phyloP scores from a whole-genome alignment of 2,113 vertebrate species.

The Agelaius tricolor region DNA sequence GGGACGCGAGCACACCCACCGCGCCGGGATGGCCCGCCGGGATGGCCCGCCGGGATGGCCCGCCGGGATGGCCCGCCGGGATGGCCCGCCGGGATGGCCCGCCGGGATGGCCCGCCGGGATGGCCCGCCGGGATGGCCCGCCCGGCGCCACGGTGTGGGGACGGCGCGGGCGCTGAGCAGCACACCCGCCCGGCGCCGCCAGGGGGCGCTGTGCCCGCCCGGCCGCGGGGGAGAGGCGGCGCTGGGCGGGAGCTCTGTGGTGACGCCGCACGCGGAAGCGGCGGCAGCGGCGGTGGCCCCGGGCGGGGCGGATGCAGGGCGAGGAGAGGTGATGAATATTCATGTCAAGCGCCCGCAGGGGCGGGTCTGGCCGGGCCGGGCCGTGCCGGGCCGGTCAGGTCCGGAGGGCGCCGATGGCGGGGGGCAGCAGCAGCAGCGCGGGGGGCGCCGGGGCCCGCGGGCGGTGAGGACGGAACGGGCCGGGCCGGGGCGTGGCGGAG shows the following conservation, averaged over 20 bases:
- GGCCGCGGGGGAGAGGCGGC: too few relatives aligned
- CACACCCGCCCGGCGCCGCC: neutral
- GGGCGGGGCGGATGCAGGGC: neutral
- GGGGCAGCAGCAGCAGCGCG: neutral
- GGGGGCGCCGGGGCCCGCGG: neutral
- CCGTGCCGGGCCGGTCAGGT: too few relatives aligned
- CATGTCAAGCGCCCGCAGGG: neutral
- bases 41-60: too few relatives aligned
- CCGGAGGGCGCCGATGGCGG: neutral
- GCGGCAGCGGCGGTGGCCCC: neutral
- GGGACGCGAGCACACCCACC: rapidly evolving
- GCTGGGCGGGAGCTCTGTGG: neutral
- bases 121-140: too few relatives aligned
- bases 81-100: too few relatives aligned
- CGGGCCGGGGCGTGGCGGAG: neutral
- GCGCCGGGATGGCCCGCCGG: too few relatives aligned
- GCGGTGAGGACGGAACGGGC: neutral
- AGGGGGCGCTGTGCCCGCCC: neutral
- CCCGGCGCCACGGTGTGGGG: neutral
- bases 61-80: too few relatives aligned
- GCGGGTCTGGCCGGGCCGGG: neutral
- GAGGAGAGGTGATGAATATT: neutral
- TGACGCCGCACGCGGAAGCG: neutral
- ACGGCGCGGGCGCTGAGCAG: neutral
- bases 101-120: too few relatives aligned